Evolutionary conservation across 2,888 invertebrate genomes (phyloP).

Genomic region (Nomada goodeniana): DNA sequence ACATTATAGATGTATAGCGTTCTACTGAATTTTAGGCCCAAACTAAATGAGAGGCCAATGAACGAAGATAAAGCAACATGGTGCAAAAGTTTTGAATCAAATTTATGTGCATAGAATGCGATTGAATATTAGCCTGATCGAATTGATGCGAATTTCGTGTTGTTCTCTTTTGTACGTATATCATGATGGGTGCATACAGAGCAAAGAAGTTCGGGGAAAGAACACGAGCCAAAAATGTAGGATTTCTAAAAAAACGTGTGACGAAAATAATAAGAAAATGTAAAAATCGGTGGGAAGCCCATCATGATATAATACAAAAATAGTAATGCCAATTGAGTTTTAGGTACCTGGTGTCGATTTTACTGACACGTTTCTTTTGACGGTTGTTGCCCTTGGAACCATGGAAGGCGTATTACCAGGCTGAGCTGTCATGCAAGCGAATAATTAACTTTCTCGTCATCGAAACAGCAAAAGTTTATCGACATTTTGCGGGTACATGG

Average conservation of each 20-base stretch:
- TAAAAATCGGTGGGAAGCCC: background rate
- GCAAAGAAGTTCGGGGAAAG: background rate
- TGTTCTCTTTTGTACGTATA: slow-evolving; percentile 18
- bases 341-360: slow-evolving; percentile 78
- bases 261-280: background rate
- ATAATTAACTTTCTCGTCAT: slow-evolving; percentile 67
- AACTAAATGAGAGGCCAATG: slow-evolving; percentile 13
- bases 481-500: slow-evolving; percentile 49
- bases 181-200: slow-evolving; percentile 28
- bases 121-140: slow-evolving; percentile 5
- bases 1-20: slow-evolving; percentile 25
- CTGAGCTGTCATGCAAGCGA: slow-evolving; percentile 81
- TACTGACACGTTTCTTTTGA: slow-evolving; percentile 79
- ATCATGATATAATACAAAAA: slow-evolving; percentile 42
- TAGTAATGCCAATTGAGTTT: slow-evolving; percentile 66
- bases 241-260: no score
- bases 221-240: background rate
- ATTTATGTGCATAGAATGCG: background rate
- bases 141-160: slow-evolving; percentile 18
- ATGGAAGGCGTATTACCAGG: slow-evolving; percentile 73
- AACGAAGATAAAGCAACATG: slow-evolving; percentile 29
- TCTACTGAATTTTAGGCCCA: background rate
- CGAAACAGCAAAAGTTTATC: slow-evolving; percentile 52
- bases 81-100: slow-evolving; percentile 8
- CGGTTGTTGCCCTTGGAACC: slow-evolving; percentile 73